Base-by-base conservation (phyloP, 2,113 vertebrate genomes). In the Lepidothrix coronata region DNA sequence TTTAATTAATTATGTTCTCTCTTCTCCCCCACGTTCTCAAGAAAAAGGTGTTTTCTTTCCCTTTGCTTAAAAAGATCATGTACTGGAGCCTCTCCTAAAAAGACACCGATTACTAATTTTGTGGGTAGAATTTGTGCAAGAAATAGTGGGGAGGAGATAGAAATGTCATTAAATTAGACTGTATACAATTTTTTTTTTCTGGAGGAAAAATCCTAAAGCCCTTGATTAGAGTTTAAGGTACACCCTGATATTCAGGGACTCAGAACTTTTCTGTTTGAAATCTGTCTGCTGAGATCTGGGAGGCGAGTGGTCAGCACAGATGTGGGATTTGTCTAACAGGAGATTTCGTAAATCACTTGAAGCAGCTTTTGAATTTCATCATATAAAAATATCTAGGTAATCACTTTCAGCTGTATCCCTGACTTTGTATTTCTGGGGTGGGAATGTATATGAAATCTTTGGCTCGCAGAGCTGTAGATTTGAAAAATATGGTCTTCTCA, bases 401-500 rank as follows among this genome's bases (percentile, higher is more conserved):
- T 97, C 73, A 54, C 78, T 96, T 95, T 97, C 91, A 96, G 93
- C 95, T 95, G 96, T 89, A 70, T 89, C 51, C 91, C 82, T 78
- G 85, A 95, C 88, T 95, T 73, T 80, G 77, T 94, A 13, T 96
- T 96, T 93, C 91, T 84, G 83, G 95, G 96, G 31, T 91, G 95
- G 92, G 95, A 96, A 94, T 54, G 90, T 83, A 49, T 94, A n/a
- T 91, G 92, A 94, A 93, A 75, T 94, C 73, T 78, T 94, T 94
- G 96, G 86, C 91, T 95, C 35, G 3, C 0, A 0, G 80, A 70
- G 91, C 94, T 37, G 70, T 5, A 81, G 86, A 94, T 96, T 93
- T 94, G 70, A 96, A 96, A 96, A 97, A 96, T 89, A 84, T 91
- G 92, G 43, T 82, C 67, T 96, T 92, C 75, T 94, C 95, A 94